Conservation (phyloP, 2,113 vertebrate species). For the Trichomycterus rosablanca region DNA sequence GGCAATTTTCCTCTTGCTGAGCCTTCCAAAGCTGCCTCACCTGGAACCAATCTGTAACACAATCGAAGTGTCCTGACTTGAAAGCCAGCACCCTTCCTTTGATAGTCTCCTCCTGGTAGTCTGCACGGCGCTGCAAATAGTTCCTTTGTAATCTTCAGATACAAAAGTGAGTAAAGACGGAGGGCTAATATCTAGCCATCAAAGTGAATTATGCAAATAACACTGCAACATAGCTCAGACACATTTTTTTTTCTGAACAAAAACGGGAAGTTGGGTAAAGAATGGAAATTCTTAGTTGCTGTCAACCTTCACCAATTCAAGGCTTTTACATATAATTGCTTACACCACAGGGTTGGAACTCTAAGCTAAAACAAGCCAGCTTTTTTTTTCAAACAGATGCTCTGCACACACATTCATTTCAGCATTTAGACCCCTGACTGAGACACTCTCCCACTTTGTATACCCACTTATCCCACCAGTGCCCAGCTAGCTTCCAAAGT, state of each 20-base stretch:
- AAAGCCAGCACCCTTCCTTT: conserved; percentile 75
- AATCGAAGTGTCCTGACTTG: conserved; percentile 75
- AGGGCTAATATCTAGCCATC: conserved; percentile 69
- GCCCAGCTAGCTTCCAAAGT: conserved; percentile 43
- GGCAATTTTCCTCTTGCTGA: conserved; percentile 74
- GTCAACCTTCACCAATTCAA: conserved; percentile 43
- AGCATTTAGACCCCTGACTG: not conserved
- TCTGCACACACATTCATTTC: not conserved
- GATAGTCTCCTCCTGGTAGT: conserved; percentile 73
- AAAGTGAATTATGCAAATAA: conserved; percentile 68
- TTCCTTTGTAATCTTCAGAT: conserved; percentile 66
- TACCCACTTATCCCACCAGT: conserved; percentile 36
- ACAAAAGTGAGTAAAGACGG: conserved; percentile 61
- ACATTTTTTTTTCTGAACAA: conserved; percentile 41
- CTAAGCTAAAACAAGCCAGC: conserved; percentile 9
- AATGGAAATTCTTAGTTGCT: conserved; percentile 43
- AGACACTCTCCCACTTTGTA: conserved; percentile 20
- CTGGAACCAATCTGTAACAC: conserved; percentile 83
- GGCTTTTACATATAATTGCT: conserved; percentile 31
- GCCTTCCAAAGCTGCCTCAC: conserved; percentile 75
- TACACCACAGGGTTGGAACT: not conserved
- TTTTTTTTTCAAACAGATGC: conserved; percentile 46
- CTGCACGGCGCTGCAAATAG: conserved; percentile 65
- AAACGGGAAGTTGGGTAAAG: conserved; percentile 50
- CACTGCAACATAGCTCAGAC: conserved; percentile 68